Conservation (phyloP, 2,797 vertebrate genomes). For the Gephyroberyx darwinii region DNA sequence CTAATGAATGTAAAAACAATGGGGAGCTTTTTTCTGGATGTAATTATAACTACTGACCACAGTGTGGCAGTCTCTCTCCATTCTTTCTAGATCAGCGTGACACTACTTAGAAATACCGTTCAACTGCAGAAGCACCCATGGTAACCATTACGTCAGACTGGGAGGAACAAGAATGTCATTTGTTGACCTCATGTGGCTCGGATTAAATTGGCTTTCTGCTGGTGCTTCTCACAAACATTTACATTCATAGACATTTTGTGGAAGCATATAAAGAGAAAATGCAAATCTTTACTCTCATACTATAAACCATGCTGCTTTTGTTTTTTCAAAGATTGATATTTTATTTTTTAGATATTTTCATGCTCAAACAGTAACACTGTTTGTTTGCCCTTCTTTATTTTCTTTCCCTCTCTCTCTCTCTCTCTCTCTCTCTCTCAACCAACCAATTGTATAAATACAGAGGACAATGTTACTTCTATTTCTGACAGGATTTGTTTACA, state of each 20-base stretch:
- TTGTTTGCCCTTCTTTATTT: neutral
- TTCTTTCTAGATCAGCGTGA: neutral
- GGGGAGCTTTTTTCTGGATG: neutral
- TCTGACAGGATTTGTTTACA: slow-evolving; percentile 8
- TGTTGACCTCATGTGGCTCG: neutral
- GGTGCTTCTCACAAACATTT: neutral
- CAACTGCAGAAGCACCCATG: neutral
- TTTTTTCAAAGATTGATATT: too few species aligned
- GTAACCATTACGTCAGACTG: neutral
- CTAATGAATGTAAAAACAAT: neutral
- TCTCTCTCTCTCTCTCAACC: slow-evolving; percentile 1
- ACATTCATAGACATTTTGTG: neutral
- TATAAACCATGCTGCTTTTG: too few species aligned
- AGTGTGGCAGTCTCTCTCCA: slow-evolving; percentile 26
- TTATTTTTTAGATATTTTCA: too few species aligned
- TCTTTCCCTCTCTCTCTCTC: neutral
- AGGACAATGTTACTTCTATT: slow-evolving; percentile 5
- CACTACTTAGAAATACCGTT: neutral
- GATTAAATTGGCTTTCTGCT: neutral
- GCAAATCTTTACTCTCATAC: too few species aligned
- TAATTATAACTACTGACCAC: slow-evolving; percentile 25
- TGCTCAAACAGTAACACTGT: too few species aligned
- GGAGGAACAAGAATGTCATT: neutral
- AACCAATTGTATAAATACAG: neutral
- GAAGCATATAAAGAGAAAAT: neutral